Evolutionary conservation across 35 echinoderm and acorn worm genomes (phyloP).

Genomic region (Apostichopus japonicus): DNA sequence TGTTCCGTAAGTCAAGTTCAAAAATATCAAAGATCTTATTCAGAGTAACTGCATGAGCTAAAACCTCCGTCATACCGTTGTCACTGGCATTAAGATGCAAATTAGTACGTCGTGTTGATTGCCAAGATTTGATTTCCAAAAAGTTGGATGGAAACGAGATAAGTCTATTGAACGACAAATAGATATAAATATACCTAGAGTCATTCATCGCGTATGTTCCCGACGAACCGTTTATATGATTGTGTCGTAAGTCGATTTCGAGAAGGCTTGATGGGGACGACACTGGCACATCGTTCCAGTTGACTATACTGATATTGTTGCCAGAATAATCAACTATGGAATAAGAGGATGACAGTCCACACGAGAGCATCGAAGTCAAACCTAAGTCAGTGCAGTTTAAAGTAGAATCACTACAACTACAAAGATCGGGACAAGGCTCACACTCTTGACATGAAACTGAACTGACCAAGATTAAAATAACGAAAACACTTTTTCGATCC

Average conservation of each 20-base stretch:
- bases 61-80: not conserved
- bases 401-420: too few relatives aligned
- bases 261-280: not conserved
- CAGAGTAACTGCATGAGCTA: not conserved
- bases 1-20: not conserved
- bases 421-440: too few relatives aligned
- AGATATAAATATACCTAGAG: not conserved
- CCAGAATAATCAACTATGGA: not conserved
- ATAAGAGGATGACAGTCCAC: not conserved
- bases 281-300: not conserved
- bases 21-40: not conserved
- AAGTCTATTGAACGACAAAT: too few relatives aligned
- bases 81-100: not conserved
- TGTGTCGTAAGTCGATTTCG: not conserved
- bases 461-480: too few relatives aligned
- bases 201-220: not conserved
- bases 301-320: not conserved
- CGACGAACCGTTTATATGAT: not conserved
- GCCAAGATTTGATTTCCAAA: too few relatives aligned
- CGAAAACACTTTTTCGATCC: too few relatives aligned
- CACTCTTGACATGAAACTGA: too few relatives aligned
- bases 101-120: too few relatives aligned
- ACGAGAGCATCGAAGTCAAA: not conserved
- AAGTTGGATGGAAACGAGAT: too few relatives aligned
- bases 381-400: not conserved